phyloP scores from a whole-genome alignment of 2,113 vertebrate species.

The Urocolius indicus region DNA sequence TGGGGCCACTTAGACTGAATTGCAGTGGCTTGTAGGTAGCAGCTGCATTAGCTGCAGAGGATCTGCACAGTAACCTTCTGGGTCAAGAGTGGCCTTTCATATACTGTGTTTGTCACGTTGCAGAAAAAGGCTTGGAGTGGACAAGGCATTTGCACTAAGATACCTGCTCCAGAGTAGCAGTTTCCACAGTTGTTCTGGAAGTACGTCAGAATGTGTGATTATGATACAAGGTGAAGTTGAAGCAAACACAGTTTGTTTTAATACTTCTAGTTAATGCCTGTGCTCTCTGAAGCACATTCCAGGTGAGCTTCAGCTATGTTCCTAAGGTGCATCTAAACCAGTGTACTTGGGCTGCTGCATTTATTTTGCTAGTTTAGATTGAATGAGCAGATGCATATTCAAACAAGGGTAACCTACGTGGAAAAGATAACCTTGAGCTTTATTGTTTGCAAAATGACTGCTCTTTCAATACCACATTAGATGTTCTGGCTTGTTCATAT shows the following conservation, averaged over 20 bases:
- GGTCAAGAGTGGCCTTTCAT: accelerated
- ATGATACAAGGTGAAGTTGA: background rate
- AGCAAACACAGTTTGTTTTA: background rate
- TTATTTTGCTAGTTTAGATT: background rate
- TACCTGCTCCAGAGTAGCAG: background rate
- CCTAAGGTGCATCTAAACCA: background rate
- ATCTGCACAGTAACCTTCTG: background rate
- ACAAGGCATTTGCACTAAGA: accelerated
- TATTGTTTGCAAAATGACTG: background rate
- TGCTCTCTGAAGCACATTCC: background rate
- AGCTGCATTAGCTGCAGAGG: background rate
- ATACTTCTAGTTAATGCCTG: background rate
- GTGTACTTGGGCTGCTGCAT: background rate
- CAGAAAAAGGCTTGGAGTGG: background rate
- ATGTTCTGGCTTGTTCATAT: background rate
- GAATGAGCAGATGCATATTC: background rate
- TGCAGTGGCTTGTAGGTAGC: background rate
- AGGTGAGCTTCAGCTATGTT: background rate
- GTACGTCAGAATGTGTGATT: background rate
- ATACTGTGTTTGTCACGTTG: background rate
- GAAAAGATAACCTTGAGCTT: background rate
- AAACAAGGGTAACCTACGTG: background rate
- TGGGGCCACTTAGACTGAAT: background rate
- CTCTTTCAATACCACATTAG: background rate
- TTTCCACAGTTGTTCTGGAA: background rate